Base-by-base conservation (phyloP, 2,888 invertebrate species). In the Pristionchus mayeri region DNA sequence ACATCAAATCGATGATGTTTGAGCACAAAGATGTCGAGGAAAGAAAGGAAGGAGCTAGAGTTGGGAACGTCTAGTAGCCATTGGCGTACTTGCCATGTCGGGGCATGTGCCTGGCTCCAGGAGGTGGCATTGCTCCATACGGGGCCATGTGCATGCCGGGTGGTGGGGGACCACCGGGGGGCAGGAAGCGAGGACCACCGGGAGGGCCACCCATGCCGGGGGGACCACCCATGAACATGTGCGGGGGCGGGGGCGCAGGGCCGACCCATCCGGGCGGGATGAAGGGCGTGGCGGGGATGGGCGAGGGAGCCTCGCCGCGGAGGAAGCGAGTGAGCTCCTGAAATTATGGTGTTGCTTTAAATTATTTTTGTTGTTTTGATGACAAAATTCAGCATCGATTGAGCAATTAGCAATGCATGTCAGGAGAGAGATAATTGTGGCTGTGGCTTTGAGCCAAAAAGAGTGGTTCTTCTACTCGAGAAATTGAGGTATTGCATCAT, bases 191-290 rank as follows among this genome's bases (percentile, higher is more conserved):
- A 54, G 34, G 57, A 34, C 37, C 81, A 24, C 85, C 82, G 7
- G 86, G 86, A 27, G 85, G 82, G 16, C 63, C 85, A 27, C 84
- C 71, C n/a, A n/a, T n/a, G 18, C 52, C 83, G 1, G 85, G 84
- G 16, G 57, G 44, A 27, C 54, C 71, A 27, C 75, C 71, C 24
- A 57, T 63, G 48, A 54, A 54, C 34, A 71, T 34, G 82, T 67
- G 52, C 13, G 57, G 50, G 9, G 87, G 88, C 27, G 88, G 87
- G 18, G 91, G 91, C 60, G 92, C 92, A 13, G 91, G 91, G 16
- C 92, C 92, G n/a, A 92, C 87, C 92, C 92, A 93, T 85, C 93
- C 93, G 54, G 93, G 93, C 21, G 93, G 93, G 24, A 92, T 87
- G 88, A 91, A 93, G 21, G 92, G 92, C 24, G 91, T 89, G 30